A percentile compares a stretch with the other conserved stretches of the same genome.
These are phyloP conservation scores for Lamellibrachia luymesi DNA, from an alignment of 1,140 invertebrate species.

Conservation along the genomic window DNA sequence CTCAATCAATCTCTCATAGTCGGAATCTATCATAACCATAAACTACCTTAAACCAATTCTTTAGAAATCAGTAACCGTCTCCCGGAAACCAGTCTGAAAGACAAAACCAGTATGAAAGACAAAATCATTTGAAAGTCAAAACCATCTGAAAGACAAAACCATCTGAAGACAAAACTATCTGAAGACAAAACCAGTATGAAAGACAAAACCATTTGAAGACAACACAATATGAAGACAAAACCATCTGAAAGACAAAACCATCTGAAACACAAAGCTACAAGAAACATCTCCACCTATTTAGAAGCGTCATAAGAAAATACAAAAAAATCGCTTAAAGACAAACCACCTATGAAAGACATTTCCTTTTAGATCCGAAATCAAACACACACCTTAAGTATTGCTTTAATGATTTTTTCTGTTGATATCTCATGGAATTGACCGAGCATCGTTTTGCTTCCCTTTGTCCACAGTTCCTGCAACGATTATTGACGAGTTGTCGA, in stretches of 20 bases:
- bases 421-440: background rate
- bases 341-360: background rate
- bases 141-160: no score
- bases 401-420: background rate
- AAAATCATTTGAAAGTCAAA: no score
- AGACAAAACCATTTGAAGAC: no score
- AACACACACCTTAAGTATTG: background rate
- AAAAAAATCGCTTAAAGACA: background rate
- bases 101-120: no score
- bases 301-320: background rate
- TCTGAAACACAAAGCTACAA: background rate
- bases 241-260: no score
- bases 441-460: background rate
- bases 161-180: no score
- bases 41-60: no score
- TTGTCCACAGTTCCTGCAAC: constrained; percentile 27
- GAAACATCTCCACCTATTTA: background rate
- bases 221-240: no score
- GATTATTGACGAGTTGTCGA: constrained; percentile 29
- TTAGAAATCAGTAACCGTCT: background rate
- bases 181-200: no score
- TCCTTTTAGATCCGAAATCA: background rate
- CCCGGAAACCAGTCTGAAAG: background rate
- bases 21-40: no score
- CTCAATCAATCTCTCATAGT: no score